These are phyloP conservation scores for Platycercus adscitus DNA, from an alignment of 2,113 vertebrate species.

Conservation along the genomic window DNA sequence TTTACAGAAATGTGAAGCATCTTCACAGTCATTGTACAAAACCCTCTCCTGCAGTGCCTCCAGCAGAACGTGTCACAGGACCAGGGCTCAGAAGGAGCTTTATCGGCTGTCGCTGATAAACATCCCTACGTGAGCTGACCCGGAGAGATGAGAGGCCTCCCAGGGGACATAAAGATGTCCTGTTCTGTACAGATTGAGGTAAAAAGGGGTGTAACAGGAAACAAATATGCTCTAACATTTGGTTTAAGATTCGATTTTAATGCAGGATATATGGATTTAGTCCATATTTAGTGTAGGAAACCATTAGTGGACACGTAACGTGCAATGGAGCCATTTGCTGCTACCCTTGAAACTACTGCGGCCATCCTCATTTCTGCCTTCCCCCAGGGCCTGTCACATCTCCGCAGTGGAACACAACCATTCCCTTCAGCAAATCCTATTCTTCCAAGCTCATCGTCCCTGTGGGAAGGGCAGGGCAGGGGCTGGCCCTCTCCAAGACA, in stretches of 20 bases:
- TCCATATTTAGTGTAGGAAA: rapidly evolving
- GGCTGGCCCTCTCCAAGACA: neutral
- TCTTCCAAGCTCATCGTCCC: neutral
- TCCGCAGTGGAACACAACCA: rapidly evolving
- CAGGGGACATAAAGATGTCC: neutral
- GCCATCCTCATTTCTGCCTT: rapidly evolving
- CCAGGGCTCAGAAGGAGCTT: neutral
- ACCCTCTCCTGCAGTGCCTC: slow-evolving; percentile 22
- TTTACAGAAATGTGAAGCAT: slow-evolving; percentile 76
- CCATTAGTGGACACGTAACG: neutral
- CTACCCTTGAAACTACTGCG: neutral
- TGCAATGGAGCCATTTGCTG: neutral
- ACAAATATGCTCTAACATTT: neutral
- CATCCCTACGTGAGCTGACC: neutral
- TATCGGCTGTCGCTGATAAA: neutral
- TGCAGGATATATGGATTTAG: neutral
- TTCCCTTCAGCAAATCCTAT: neutral
- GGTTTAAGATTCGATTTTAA: neutral
- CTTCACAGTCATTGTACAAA: slow-evolving; percentile 81
- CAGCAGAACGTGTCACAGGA: slow-evolving; percentile 18
- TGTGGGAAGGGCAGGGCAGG: neutral
- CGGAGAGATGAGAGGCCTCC: neutral
- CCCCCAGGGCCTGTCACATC: neutral
- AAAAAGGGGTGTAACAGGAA: neutral
- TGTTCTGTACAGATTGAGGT: neutral